Base-by-base conservation (phyloP, 1,140 invertebrate species). In the Papilio dardanus region DNA sequence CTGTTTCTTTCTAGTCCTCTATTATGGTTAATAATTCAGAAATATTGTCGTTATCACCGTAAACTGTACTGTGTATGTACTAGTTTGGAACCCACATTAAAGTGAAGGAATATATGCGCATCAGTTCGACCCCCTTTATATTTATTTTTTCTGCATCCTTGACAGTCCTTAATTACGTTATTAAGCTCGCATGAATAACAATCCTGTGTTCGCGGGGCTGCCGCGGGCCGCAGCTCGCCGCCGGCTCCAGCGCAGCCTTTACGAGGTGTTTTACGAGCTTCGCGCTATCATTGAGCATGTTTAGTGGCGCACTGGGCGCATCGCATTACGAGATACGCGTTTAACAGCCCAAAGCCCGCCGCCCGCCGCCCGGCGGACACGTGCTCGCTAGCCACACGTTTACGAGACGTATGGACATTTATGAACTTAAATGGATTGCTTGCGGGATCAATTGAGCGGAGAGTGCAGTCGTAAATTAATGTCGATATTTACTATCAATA, bases 251-350 rank as follows among this genome's bases (percentile, higher is more conserved):
- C 30, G 65, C n/a, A 8, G 4, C 24, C 54, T 62, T 62, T 62
- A 62, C 54, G 54, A 62, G 12, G 8, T 62, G n/a, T 28, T 62
- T 62, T 62, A 62, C 54, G 54, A 62, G 54, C 54, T 3, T 16
- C 54, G 54, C 19, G 21, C 24, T 62, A 62, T 62, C 54, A 30
- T 62, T 62, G 28, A 62, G 12, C 54, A 10, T 0, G 21, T 62
- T 62, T 62, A 62, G 54, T 28, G 54, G 7, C 24, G 54, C 54
- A 28, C 21, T 28, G 10, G 24, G 24, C 19, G 12, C 54, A 62
- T 12, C 24, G 54, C 54, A 62, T 62, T 62, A 62, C 21, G 54
- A 62, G 54, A 62, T 62, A 24, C 54, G 5, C 12, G 3, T 62
- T 28, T 62, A 62, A 62, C 54, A 28, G 10, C 30, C 24, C 24